A percentile compares a stretch with the other conserved stretches of the same genome.
Evolutionary conservation across 2,113 vertebrate species (phyloP).

Genomic region (Thermophis baileyi): DNA sequence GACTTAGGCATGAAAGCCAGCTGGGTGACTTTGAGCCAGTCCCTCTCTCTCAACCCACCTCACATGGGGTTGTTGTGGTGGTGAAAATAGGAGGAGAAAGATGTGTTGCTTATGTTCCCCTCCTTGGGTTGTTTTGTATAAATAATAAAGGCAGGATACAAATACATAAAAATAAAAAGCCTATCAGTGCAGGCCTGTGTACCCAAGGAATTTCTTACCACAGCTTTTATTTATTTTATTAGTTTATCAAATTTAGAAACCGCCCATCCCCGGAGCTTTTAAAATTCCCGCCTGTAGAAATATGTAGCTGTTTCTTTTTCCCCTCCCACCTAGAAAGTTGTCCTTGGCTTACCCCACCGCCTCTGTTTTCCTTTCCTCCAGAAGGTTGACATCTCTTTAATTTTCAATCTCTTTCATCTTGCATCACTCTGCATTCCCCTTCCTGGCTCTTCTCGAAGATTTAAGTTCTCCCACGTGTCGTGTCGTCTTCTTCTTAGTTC

Average conservation of each 20-base stretch:
- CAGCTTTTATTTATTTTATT: background rate
- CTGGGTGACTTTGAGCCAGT: too few relatives aligned
- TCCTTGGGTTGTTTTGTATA: background rate
- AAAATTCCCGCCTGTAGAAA: background rate
- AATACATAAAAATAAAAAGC: background rate
- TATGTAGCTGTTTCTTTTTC: background rate
- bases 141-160: background rate
- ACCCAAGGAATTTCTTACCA: background rate
- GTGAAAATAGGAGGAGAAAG: too few relatives aligned
- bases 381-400: background rate
- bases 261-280: background rate
- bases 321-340: background rate
- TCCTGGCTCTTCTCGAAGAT: background rate
- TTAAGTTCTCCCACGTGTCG: background rate
- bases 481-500: fast-evolving
- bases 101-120: background rate
- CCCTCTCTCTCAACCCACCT: background rate
- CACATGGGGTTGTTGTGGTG: background rate
- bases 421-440: background rate
- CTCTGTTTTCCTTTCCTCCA: background rate
- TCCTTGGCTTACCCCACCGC: background rate
- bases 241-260: background rate
- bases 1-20: too few relatives aligned
- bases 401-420: background rate
- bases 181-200: background rate